Evolutionary conservation across 2,113 vertebrate genomes (phyloP), one percentile per base, ranked within the genome.

Genomic region (Eurystomus gularis): DNA sequence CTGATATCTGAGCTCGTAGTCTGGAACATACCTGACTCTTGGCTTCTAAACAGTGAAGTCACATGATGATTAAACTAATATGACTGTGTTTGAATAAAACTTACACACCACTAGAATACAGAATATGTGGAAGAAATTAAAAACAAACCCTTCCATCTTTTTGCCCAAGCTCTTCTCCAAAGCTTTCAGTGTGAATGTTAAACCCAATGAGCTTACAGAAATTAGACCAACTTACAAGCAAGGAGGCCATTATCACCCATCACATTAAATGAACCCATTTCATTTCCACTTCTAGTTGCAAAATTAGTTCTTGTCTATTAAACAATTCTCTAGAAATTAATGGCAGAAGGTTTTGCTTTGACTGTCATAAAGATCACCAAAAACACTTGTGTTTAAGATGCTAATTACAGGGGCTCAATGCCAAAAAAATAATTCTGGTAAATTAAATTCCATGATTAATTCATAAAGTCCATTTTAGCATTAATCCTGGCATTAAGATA

Each of bases 341-440:
- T 95, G 92, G 92, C 83, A 95, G 82, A 94, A 93, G 80, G 88
- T 87, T 97, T 96, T 92, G 62, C 92, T 96, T 91, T 93, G 77
- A 84, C 92, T 94, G 96, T 86, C 94, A 88, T 88, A 87, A 96
- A 92, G 95, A 97, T 94, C 95, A 96, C 95, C 88, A 91, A 96
- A 96, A 82, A 1, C 94, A 91, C 52, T 91, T 57, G 13, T 88
- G 86, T 91, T 97, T 96, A 95, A 97, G 90, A 97, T 96, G 96
- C 94, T 97, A 96, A 96, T 96, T 95, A 82, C 73, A 62, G 83
- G 66, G 95, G 95, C 96, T 93, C 57, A 84, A 91, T 93, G 96
- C 96, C 96, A 97, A 96, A 97, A 95, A 96, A 94, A 95, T 93
- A 97, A 97, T 95, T 96, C 92, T 96, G 94, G 94, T 49, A 94